Conservation (phyloP, 2,888 invertebrate genomes). For the Troides helena region DNA sequence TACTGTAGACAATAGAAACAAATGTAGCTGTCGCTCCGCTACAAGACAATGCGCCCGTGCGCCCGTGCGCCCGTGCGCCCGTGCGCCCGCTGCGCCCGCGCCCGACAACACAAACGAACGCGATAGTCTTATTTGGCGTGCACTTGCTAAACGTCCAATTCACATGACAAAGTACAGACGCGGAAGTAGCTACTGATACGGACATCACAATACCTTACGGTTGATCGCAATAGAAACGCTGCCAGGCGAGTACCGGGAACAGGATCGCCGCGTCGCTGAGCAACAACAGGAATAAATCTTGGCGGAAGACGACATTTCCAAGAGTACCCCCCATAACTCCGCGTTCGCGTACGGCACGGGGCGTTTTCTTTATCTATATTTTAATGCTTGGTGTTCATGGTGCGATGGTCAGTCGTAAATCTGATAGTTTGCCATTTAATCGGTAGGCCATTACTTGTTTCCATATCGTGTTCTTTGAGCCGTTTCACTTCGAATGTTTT, state of each 20-base stretch:
- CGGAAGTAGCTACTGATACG: conserved; percentile 19
- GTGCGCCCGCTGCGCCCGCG: conserved; percentile 2
- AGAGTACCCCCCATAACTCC: conserved; percentile 12
- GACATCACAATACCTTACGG: conserved; percentile 24
- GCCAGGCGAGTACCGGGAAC: neutral
- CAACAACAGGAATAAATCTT: conserved; percentile 17
- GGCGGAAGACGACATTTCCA: conserved; percentile 16
- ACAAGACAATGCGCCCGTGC: conserved; percentile 10
- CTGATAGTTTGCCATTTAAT: conserved; percentile 34
- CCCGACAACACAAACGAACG: conserved; percentile 19
- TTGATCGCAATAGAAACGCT: conserved; percentile 20
- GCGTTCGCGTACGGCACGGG: neutral
- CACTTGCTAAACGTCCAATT: conserved; percentile 22
- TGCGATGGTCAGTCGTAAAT: conserved; percentile 32
- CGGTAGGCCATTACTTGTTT: conserved; percentile 28
- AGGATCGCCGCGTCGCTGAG: conserved; percentile 9
- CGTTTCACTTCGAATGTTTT: conserved; percentile 24
- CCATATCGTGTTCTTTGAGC: conserved; percentile 23
- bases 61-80: neutral
- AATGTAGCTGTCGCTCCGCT: conserved; percentile 13
- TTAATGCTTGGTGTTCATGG: conserved; percentile 18
- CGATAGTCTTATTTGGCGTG: conserved; percentile 21
- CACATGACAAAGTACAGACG: conserved; percentile 27
- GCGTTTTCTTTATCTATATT: conserved; percentile 26
- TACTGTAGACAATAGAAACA: conserved; percentile 9